phyloP scores from a whole-genome alignment of 2,797 vertebrate species.

The Hephaestus fuliginosus region DNA sequence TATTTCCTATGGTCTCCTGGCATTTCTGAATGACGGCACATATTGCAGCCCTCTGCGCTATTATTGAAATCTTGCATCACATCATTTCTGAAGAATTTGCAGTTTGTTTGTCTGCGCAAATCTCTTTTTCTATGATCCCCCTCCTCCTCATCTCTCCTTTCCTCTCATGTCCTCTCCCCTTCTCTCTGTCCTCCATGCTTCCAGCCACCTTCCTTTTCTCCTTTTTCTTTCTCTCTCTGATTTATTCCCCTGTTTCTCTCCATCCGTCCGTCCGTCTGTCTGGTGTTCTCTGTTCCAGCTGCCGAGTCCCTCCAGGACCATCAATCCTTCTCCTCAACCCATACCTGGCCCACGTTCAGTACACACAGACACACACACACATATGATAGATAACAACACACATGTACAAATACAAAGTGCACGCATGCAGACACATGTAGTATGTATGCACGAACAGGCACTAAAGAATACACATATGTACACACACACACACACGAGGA shows the following conservation, averaged over 20 bases:
- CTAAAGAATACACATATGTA: conserved; percentile 9
- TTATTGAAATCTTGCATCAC: conserved; percentile 82
- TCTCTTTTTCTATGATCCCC: conserved; percentile 50
- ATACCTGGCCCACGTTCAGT: conserved; percentile 76
- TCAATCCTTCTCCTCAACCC: conserved; percentile 81
- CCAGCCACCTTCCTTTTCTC: conserved; percentile 65
- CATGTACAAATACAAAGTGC: conserved; percentile 40
- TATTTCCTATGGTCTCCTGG: conserved; percentile 84
- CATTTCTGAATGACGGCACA: conserved; percentile 80
- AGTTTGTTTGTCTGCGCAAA: conserved; percentile 77
- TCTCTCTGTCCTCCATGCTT: conserved; percentile 58
- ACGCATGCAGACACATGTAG: conserved; percentile 35
- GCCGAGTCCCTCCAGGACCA: conserved; percentile 79
- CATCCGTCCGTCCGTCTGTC: conserved; percentile 74
- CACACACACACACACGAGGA: conserved; percentile 49
- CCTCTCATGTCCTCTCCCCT: conserved; percentile 38
- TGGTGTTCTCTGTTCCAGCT: conserved; percentile 77
- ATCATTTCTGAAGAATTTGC: conserved; percentile 79
- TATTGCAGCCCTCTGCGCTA: conserved; percentile 72
- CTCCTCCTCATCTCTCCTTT: conserved; percentile 34
- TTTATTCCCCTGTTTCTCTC: conserved; percentile 78
- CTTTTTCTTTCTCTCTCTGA: conserved; percentile 61
- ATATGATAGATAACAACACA: conserved; percentile 37
- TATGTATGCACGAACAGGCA: conserved; percentile 17
- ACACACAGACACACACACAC: conserved; percentile 35